Evolutionary conservation across 2,888 invertebrate species (phyloP).

Genomic region (Atrina japonica): DNA sequence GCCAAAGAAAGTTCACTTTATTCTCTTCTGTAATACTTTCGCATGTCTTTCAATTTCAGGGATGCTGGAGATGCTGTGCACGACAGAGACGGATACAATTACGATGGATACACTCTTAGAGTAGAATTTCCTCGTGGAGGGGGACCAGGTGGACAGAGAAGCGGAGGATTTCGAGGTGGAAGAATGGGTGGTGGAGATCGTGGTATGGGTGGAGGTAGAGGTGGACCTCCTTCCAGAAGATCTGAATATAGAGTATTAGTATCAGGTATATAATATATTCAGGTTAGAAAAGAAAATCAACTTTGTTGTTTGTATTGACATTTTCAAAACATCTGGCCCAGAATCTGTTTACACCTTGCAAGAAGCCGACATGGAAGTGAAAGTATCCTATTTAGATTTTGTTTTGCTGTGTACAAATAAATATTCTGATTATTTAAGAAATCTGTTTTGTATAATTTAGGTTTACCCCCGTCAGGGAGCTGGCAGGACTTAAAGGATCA

Average conservation of each 20-base stretch:
- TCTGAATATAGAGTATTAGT: constrained; percentile 97
- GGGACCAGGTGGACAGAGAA: constrained; percentile 80
- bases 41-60: no score
- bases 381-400: no score
- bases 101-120: constrained; percentile 97
- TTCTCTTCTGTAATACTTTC: no score
- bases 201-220: constrained; percentile 62
- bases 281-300: no score
- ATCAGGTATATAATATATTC: constrained; percentile 86
- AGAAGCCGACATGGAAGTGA: no score
- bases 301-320: no score
- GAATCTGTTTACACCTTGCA: no score
- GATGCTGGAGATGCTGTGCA: constrained; percentile 99
- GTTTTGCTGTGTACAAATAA: no score
- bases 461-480: constrained; percentile 91
- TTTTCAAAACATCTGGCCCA: no score
- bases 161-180: constrained; percentile 81
- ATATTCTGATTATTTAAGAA: no score
- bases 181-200: constrained; percentile 81
- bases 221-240: constrained; percentile 91
- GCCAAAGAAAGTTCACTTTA: no score
- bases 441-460: no score
- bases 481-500: constrained; percentile 99
- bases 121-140: constrained; percentile 97
- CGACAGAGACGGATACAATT: constrained; percentile 98